These are phyloP conservation scores for Benthosema pterotum DNA, from an alignment of 2,797 vertebrate species.

Conservation along the genomic window DNA sequence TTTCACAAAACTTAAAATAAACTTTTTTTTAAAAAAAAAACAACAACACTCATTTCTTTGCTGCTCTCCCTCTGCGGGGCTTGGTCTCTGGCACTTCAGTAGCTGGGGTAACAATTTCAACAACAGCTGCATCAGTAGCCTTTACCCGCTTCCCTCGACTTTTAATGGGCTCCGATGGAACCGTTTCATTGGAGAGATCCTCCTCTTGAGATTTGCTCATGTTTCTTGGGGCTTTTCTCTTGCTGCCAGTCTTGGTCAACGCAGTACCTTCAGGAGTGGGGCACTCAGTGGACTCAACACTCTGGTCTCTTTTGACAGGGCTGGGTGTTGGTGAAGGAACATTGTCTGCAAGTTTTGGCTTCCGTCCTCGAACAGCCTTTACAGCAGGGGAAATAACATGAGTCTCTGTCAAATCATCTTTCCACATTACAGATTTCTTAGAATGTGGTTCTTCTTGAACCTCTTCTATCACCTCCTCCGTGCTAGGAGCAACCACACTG, in stretches of 20 bases:
- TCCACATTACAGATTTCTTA: slow-evolving; percentile 67
- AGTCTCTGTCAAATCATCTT: slow-evolving; percentile 32
- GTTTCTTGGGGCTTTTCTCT: slow-evolving; percentile 7
- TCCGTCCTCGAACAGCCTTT: slow-evolving; percentile 54
- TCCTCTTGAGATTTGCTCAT: slow-evolving; percentile 56
- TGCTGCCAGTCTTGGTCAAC: not conserved
- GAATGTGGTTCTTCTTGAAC: not conserved
- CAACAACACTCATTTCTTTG: slow-evolving; percentile 56
- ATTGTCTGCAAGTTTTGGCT: slow-evolving; percentile 28
- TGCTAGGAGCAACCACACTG: not conserved
- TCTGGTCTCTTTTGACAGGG: not conserved
- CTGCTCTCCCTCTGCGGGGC: slow-evolving; percentile 63
- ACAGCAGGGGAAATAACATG: slow-evolving; percentile 32
- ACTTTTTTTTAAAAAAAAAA: slow-evolving; percentile 21
- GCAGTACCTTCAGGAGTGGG: not conserved
- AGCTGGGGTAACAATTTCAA: not conserved
- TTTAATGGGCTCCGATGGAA: slow-evolving; percentile 48
- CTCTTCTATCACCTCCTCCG: no score
- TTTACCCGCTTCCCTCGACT: slow-evolving; percentile 50
- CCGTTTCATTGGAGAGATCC: slow-evolving; percentile 57
- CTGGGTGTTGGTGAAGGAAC: not conserved
- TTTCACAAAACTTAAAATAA: slow-evolving; percentile 30
- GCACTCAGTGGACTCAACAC: not conserved
- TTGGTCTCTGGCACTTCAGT: slow-evolving; percentile 30
- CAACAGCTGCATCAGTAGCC: slow-evolving; percentile 13